phyloP scores from a whole-genome alignment of 2,888 invertebrate species.

The Pollenia amentaria region DNA sequence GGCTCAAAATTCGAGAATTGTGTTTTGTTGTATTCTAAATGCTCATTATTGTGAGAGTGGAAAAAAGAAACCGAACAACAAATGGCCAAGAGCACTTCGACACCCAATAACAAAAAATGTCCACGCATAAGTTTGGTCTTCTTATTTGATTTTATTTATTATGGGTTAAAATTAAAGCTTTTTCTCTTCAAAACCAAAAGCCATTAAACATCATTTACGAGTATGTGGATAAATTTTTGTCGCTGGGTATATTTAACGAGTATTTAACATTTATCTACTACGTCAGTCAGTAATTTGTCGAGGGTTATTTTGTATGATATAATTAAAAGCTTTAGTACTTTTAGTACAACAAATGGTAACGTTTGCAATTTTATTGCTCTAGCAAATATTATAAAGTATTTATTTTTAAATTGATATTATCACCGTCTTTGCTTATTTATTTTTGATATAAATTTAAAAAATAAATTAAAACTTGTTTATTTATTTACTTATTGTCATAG shows the following conservation, averaged over 20 bases:
- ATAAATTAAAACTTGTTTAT: too few relatives aligned
- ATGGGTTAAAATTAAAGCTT: too few relatives aligned
- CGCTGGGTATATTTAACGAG: background rate
- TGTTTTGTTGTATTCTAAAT: conserved; percentile 21
- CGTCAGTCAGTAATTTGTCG: too few relatives aligned
- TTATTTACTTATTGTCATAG: too few relatives aligned
- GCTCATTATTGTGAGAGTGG: conserved; percentile 22
- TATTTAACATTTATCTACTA: background rate
- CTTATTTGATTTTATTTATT: background rate
- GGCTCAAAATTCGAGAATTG: conserved; percentile 45
- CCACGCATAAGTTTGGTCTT: background rate
- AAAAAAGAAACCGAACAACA: background rate
- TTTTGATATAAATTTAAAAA: too few relatives aligned
- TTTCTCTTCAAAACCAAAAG: too few relatives aligned
- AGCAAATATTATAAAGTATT: too few relatives aligned
- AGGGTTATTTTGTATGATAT: conserved; percentile 1
- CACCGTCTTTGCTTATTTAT: too few relatives aligned
- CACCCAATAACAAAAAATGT: conserved; percentile 31
- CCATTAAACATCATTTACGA: too few relatives aligned
- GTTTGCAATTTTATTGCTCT: too few relatives aligned
- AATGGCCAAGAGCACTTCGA: conserved; percentile 23
- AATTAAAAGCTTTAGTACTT: background rate
- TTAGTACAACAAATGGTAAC: background rate
- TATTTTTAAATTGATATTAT: too few relatives aligned
- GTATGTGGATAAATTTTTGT: background rate